Conservation (phyloP, 2,113 vertebrate species). For the Pholis gunnellus region DNA sequence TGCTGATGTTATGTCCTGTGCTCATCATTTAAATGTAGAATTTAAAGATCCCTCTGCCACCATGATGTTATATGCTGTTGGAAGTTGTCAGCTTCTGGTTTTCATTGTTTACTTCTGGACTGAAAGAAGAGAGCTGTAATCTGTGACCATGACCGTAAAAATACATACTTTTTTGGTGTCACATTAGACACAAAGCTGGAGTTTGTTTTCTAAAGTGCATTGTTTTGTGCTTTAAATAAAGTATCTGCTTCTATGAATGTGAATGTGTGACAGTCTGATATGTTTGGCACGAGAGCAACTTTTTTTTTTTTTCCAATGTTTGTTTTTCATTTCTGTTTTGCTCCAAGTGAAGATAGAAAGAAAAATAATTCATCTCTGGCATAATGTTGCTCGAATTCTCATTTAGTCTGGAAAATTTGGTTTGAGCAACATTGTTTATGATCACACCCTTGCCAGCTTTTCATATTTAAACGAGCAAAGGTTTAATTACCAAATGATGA, state of each 20-base stretch:
- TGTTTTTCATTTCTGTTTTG: conserved; percentile 56
- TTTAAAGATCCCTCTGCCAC: conserved; percentile 47
- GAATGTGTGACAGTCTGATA: conserved; percentile 40
- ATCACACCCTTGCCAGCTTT: conserved; percentile 89
- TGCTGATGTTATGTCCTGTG: conserved; percentile 59
- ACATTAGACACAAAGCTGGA: conserved; percentile 10
- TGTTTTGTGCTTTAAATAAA: conserved; percentile 47
- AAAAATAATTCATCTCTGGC: conserved; percentile 34
- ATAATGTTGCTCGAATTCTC: conserved; percentile 63
- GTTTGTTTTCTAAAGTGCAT: conserved; percentile 33
- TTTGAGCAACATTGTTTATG: conserved; percentile 80
- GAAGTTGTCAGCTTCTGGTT: conserved; percentile 35
- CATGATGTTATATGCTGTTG: conserved; percentile 6
- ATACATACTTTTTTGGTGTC: conserved; percentile 9
- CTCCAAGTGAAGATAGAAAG: conserved; percentile 38
- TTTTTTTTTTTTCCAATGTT: conserved; percentile 29
- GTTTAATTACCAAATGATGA: conserved; percentile 99
- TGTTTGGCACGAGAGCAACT: conserved; percentile 54
- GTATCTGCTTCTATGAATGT: conserved; percentile 38
- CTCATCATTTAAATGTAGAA: conserved; percentile 57
- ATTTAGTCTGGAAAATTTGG: conserved; percentile 77
- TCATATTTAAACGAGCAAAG: conserved; percentile 96
- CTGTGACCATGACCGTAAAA: conserved; percentile 29
- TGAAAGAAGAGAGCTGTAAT: conserved; percentile 32
- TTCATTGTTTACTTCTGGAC: conserved; percentile 51